A percentile compares a stretch with the other conserved stretches of the same genome.
These are phyloP conservation scores for Poeciliopsis presidionis DNA, from an alignment of 2,797 vertebrate genomes.

Conservation along the genomic window DNA sequence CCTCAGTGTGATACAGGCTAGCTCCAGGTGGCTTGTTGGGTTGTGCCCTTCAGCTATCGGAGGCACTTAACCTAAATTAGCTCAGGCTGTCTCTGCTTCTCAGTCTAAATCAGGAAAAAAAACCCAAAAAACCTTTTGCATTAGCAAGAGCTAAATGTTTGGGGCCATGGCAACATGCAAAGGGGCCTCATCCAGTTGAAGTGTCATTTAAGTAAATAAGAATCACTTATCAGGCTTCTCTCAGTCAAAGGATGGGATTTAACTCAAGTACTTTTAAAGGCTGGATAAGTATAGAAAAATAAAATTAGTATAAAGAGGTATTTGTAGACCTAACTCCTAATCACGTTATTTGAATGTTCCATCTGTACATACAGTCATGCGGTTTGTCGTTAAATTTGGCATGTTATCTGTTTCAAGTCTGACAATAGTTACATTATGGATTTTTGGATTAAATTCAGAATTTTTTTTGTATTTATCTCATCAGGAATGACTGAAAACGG, in stretches of 20 bases:
- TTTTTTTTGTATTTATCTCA: background rate
- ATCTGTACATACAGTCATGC: background rate
- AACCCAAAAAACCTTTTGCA: conserved; percentile 9
- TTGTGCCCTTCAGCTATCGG: conserved; percentile 66
- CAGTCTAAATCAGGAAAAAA: conserved; percentile 49
- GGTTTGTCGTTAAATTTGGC: background rate
- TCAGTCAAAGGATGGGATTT: background rate
- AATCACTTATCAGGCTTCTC: background rate
- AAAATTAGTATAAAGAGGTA: background rate
- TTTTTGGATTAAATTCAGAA: background rate
- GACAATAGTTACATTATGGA: background rate
- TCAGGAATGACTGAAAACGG: background rate
- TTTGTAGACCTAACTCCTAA: background rate
- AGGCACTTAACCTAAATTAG: conserved; percentile 80
- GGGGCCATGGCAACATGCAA: conserved; percentile 22
- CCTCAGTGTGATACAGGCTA: conserved; percentile 22
- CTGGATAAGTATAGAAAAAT: background rate
- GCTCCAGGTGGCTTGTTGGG: conserved; percentile 71
- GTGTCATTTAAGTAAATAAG: background rate
- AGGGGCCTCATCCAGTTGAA: background rate
- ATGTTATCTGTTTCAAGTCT: background rate
- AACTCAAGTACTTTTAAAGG: background rate
- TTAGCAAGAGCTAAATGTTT: conserved; percentile 31
- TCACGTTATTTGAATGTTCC: background rate
- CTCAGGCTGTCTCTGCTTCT: conserved; percentile 41